Percentiles rank a stretch among this genome's conserved stretches.
These are phyloP conservation scores for Steatocranus sp. DNA, from an alignment of 2,797 vertebrate species.

Conservation along the genomic window DNA sequence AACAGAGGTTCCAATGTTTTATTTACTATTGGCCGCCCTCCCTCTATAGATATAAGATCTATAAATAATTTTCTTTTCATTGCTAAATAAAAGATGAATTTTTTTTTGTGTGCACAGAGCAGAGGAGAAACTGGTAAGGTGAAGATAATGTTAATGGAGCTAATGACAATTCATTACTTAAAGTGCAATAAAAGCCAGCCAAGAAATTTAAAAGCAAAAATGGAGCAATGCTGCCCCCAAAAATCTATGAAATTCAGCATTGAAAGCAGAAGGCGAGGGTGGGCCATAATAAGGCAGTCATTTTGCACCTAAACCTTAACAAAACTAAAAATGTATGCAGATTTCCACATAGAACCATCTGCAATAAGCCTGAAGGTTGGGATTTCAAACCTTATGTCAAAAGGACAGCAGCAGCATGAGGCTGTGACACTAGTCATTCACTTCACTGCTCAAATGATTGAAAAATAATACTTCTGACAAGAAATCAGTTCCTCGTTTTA, in stretches of 20 bases:
- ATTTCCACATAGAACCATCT: not conserved
- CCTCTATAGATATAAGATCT: not conserved
- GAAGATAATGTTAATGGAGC: not conserved
- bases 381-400: not conserved
- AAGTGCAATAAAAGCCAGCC: not conserved
- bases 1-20: not conserved
- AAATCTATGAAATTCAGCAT: not conserved
- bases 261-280: not conserved
- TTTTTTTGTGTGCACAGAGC: not conserved
- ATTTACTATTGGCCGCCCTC: not conserved
- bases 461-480: not conserved
- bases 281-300: not conserved
- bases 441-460: not conserved
- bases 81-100: not conserved
- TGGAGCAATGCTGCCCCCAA: too few relatives aligned
- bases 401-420: not conserved
- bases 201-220: not conserved
- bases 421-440: not conserved
- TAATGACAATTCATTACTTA: not conserved
- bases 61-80: accelerated
- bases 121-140: not conserved
- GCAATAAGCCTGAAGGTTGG: not conserved
- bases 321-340: not conserved
- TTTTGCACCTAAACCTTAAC: not conserved
- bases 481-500: accelerated